Evolutionary conservation across 2,888 invertebrate species (phyloP).

Genomic region (Polymixis flavicincta): DNA sequence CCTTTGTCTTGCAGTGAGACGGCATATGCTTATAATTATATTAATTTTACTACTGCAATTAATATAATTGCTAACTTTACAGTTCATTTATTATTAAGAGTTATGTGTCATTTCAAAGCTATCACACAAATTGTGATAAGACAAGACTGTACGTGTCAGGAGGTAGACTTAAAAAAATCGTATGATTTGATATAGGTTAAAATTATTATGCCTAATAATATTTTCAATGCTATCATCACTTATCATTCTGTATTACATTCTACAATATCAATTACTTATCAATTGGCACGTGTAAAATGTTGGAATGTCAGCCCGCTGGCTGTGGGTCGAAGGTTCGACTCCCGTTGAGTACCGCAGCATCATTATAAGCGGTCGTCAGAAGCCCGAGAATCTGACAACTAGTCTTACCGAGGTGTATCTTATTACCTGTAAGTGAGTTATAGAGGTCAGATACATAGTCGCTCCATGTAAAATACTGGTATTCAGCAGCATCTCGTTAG

Average conservation of each 20-base stretch:
- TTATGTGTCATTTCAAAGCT: constrained; percentile 27
- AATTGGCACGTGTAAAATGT: constrained; percentile 1
- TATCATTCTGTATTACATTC: constrained; percentile 12
- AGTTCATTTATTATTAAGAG: constrained; percentile 5
- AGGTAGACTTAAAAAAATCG: constrained; percentile 2
- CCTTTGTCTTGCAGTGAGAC: neutral
- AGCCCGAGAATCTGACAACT: too few relatives aligned
- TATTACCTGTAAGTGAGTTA: too few relatives aligned
- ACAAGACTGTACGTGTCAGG: constrained; percentile 20
- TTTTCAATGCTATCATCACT: constrained; percentile 10
- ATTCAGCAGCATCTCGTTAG: too few relatives aligned
- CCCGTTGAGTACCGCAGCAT: neutral
- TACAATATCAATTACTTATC: constrained; percentile 13
- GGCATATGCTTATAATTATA: neutral
- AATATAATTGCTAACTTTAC: too few relatives aligned
- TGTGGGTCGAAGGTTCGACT: constrained; percentile 2
- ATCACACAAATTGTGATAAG: constrained; percentile 39
- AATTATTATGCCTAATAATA: constrained; percentile 8
- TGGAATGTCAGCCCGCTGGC: neutral
- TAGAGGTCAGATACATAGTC: too few relatives aligned
- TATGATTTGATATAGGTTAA: neutral
- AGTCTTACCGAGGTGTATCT: too few relatives aligned
- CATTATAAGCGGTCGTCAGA: neutral
- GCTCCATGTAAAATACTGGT: too few relatives aligned
- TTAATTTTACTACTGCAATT: too few relatives aligned